These are phyloP conservation scores for Xyrauchen texanus DNA, from an alignment of 2,113 vertebrate genomes.

Conservation along the genomic window DNA sequence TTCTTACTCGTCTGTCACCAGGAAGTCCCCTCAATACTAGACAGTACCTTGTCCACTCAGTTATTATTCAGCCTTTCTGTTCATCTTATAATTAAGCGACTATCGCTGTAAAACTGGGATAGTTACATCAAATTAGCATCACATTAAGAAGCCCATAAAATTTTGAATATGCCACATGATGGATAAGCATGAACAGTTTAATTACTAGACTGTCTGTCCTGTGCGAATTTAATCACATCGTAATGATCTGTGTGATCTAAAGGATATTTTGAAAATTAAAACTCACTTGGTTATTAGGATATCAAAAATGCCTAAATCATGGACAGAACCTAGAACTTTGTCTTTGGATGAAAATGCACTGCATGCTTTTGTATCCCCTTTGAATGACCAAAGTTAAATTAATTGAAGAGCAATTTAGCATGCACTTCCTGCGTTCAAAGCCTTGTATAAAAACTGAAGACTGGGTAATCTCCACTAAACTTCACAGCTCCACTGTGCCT, in stretches of 20 bases:
- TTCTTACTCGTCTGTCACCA: constrained; percentile 60
- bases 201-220: constrained; percentile 57
- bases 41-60: not conserved
- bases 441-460: constrained; percentile 58
- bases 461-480: constrained; percentile 66
- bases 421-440: constrained; percentile 75
- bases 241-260: not conserved
- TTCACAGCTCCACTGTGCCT: constrained; percentile 67
- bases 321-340: not conserved
- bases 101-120: constrained; percentile 63
- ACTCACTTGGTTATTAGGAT: no score
- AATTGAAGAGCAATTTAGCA: constrained; percentile 59
- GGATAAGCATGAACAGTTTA: constrained; percentile 71
- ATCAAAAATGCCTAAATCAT: no score
- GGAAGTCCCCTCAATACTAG: constrained; percentile 2
- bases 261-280: not conserved
- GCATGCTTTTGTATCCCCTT: constrained; percentile 12
- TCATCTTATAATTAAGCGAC: constrained; percentile 24
- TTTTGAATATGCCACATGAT: constrained; percentile 66
- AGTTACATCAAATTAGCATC: no score
- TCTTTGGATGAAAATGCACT: not conserved
- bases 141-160: constrained; percentile 47
- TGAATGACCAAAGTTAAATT: constrained; percentile 49
- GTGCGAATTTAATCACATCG: not conserved
- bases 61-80: constrained; percentile 51